Base-by-base conservation (phyloP, 2,797 vertebrate species). In the Sebastes trivittatus region DNA sequence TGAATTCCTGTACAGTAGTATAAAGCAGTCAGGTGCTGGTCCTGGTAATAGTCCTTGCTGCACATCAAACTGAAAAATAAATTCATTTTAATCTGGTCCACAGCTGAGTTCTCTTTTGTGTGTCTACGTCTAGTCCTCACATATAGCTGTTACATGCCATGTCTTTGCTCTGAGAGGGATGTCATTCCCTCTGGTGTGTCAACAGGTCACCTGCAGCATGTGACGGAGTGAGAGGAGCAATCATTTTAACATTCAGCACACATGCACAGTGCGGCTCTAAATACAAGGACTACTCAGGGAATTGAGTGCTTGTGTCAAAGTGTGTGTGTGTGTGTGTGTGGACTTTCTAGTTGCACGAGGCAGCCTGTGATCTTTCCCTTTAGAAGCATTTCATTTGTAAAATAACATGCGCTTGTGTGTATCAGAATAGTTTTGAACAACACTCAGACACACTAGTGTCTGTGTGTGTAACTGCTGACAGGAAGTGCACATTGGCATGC, bases 171-270 rank as follows among this genome's bases (percentile, higher is more conserved):
- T 34, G 34, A 59, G 18, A 54, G 13, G 30, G 34, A 52, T 60
- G 30, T 71, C 20, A 25, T 23, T 66, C 38, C 29, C 54, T 38
- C 14, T 46, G 54, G 16, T 14, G 16, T 32, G 68, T 72, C 55
- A 68, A 29, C 27, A 70, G 66, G 70, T 74, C 36, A 56, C 6
- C 65, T 58, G 23, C 22, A 66, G 54, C 54, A 8, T 22, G 49
- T 52, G 49, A 20, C 49, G 8, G 49, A 23, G 25, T 52, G 54
- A 66, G 61, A 38, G 67, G 13, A 46, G 4, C 29, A 13, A 70
- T 64, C 58, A 77, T 77, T 78, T 77, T 25, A 81, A 20, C 63
- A 74, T 36, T 75, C 38, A 61, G 65, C 60, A 42, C 32, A 73
- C 56, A 22, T 23, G 27, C 59, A 63, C 14, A 54, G 25, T 7